These are phyloP conservation scores for Chesias legatella DNA, from an alignment of 2,888 invertebrate genomes.

Conservation along the genomic window DNA sequence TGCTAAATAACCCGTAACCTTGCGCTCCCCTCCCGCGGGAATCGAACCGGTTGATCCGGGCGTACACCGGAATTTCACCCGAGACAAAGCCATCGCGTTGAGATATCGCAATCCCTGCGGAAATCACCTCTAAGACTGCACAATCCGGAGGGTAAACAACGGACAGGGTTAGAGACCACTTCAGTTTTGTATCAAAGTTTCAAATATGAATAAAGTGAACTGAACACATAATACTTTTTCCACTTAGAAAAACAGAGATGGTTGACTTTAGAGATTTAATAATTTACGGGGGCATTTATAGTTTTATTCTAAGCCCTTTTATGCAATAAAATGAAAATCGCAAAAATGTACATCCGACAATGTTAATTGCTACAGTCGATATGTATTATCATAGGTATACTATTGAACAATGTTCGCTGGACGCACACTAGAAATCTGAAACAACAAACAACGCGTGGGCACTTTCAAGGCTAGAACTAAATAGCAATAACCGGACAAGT, in stretches of 20 bases:
- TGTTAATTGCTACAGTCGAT: no score
- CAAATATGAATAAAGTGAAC: no score
- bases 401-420: no score
- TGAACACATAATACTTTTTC: no score
- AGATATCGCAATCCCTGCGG: conserved; percentile 36
- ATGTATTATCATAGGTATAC: no score
- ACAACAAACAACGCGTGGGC: conserved; percentile 37
- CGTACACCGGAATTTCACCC: conserved; percentile 47
- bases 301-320: no score
- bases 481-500: conserved; percentile 22
- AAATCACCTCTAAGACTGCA: conserved; percentile 23
- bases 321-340: no score
- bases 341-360: no score
- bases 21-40: conserved; percentile 67
- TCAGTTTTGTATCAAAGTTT: conserved; percentile 27
- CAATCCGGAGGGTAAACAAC: conserved; percentile 38
- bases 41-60: conserved; percentile 63
- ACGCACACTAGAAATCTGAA: conserved; percentile 30
- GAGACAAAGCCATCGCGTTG: conserved; percentile 35
- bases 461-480: conserved; percentile 31
- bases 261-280: no score
- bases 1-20: conserved; percentile 63
- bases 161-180: conserved; percentile 33
- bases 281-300: no score
- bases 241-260: no score